A percentile compares a stretch with the other conserved stretches of the same genome.
Conservation (phyloP, 2,797 vertebrate genomes). For the Staurois parvus region DNA sequence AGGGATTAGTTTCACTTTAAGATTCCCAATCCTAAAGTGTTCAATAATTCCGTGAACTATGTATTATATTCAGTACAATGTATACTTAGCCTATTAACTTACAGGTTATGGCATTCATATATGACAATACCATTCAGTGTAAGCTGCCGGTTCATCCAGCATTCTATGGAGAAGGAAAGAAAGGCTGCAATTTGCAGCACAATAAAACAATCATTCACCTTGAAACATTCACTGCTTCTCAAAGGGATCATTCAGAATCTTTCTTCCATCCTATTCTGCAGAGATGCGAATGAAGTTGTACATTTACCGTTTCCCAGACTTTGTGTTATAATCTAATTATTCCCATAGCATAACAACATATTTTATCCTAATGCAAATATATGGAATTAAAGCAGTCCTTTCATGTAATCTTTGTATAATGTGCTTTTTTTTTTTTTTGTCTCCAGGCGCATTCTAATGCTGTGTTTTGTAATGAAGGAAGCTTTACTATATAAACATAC, state of each 20-base stretch:
- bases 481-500: neutral
- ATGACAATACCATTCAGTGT: too few species aligned
- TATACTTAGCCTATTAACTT: too few species aligned
- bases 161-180: too few species aligned
- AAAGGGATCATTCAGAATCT: neutral
- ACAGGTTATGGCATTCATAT: too few species aligned
- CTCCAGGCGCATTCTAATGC: neutral
- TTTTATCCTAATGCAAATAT: conserved; percentile 18
- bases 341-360: neutral
- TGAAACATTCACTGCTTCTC: neutral
- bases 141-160: too few species aligned
- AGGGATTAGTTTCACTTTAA: too few species aligned
- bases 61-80: too few species aligned
- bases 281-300: neutral
- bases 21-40: too few species aligned
- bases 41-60: too few species aligned
- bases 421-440: neutral
- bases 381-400: conserved; percentile 1
- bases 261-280: neutral
- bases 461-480: neutral
- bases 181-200: conserved; percentile 3
- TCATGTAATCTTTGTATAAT: conserved; percentile 11
- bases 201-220: conserved; percentile 14
- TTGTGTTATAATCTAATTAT: conserved; percentile 34
- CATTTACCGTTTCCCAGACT: neutral